Conservation (phyloP, 2,797 vertebrate genomes). For the Xiphophorus birchmanni region DNA sequence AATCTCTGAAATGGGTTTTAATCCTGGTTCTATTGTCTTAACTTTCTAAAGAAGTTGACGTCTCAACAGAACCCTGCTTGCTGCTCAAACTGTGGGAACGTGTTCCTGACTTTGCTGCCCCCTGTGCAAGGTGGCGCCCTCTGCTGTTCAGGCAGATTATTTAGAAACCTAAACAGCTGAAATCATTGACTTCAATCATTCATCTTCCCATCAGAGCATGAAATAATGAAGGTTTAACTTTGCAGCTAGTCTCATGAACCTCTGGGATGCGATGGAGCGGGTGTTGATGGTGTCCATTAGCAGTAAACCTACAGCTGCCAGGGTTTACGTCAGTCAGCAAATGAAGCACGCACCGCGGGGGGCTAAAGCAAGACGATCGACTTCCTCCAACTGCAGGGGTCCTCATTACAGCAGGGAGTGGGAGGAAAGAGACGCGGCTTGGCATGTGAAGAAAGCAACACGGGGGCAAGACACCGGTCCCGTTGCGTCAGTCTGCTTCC, state of each 20-base stretch:
- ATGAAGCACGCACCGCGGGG: slow-evolving; percentile 52
- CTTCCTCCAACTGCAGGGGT: slow-evolving; percentile 49
- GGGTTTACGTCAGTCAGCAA: slow-evolving; percentile 44
- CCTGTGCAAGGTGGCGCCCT: background rate
- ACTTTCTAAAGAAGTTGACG: background rate
- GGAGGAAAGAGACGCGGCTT: slow-evolving; percentile 49
- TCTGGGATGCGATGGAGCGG: background rate
- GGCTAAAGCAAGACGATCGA: slow-evolving; percentile 44
- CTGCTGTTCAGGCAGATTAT: background rate
- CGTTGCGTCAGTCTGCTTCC: slow-evolving; percentile 57
- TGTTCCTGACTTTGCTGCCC: background rate
- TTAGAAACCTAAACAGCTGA: background rate
- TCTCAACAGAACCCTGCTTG: background rate
- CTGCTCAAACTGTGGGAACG: background rate
- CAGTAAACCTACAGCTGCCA: slow-evolving; percentile 35
- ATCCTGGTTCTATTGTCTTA: background rate
- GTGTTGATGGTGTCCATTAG: slow-evolving; percentile 35
- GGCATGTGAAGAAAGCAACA: slow-evolving; percentile 57
- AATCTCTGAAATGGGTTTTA: background rate
- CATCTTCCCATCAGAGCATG: background rate
- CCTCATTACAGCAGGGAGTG: slow-evolving; percentile 72
- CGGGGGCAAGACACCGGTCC: slow-evolving; percentile 50
- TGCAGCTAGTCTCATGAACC: background rate
- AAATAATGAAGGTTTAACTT: background rate
- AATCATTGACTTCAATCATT: background rate